Evolutionary conservation across 2,113 vertebrate species (phyloP).

Genomic region (Onychostruthus taczanowskii): DNA sequence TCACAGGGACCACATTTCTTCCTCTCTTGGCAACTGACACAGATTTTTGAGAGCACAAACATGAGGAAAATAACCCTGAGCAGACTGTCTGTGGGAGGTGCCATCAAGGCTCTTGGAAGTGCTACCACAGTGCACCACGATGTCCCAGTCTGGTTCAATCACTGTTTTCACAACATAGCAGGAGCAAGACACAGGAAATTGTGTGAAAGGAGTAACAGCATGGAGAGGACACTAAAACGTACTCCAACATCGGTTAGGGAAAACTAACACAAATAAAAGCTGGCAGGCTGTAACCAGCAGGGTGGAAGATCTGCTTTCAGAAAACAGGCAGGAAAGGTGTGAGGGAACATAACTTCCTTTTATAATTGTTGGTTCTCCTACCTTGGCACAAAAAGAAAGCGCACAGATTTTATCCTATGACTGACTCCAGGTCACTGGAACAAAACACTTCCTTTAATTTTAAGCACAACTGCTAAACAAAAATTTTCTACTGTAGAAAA

Average conservation of each 20-base stretch:
- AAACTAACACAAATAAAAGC: slow-evolving; percentile 5
- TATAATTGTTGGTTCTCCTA: slow-evolving; percentile 16
- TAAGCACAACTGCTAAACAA: neutral
- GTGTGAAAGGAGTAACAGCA: neutral
- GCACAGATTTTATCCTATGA: neutral
- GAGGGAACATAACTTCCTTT: slow-evolving; percentile 50
- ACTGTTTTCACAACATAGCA: neutral
- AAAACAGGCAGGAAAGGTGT: slow-evolving; percentile 57
- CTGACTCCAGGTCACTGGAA: slow-evolving; percentile 15
- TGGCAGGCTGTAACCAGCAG: neutral
- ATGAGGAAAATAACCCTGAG: neutral
- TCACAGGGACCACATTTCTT: neutral
- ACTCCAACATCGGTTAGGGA: neutral
- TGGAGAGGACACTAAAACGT: neutral
- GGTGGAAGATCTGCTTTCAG: slow-evolving; percentile 26
- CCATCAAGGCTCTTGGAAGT: neutral
- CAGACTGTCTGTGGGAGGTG: slow-evolving; percentile 1
- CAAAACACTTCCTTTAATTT: slow-evolving; percentile 42
- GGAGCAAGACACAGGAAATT: neutral
- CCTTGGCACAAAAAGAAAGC: slow-evolving; percentile 46
- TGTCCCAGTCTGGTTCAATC: neutral
- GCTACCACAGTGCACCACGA: neutral
- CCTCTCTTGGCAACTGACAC: neutral
- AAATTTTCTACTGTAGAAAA: neutral
- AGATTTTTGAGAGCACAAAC: neutral